phyloP scores from a whole-genome alignment of 2,888 invertebrate species.

The Diabrotica balteata region DNA sequence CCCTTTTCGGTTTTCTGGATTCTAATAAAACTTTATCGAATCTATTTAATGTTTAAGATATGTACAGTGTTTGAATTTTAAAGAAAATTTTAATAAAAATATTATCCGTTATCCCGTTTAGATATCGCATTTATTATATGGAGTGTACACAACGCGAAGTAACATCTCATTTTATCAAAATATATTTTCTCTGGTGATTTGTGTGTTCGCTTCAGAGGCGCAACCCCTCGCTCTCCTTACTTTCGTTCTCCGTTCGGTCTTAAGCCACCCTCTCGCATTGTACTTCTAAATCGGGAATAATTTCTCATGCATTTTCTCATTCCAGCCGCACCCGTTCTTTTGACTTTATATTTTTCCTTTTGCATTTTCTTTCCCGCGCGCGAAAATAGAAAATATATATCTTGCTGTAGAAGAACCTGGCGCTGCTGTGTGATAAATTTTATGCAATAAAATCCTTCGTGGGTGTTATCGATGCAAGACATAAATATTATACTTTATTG shows the following conservation, averaged over 20 bases:
- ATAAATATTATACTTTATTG: no score
- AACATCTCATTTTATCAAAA: conserved; percentile 58
- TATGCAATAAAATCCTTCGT: background rate
- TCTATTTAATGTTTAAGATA: no score
- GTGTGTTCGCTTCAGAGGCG: conserved; percentile 47
- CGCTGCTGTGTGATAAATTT: background rate
- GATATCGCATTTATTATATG: conserved; percentile 45
- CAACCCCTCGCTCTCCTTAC: conserved; percentile 46
- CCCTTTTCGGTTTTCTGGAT: no score
- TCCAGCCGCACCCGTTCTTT: conserved; percentile 27
- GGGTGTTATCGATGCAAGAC: background rate
- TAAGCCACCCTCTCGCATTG: conserved; percentile 45
- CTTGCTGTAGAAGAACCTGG: background rate
- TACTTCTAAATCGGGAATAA: conserved; percentile 56
- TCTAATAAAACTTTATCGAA: no score
- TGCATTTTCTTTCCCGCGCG: background rate
- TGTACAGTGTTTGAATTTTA: no score
- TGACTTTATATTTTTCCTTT: conserved; percentile 28
- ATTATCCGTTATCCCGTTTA: background rate
- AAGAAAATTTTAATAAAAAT: no score
- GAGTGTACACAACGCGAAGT: conserved; percentile 46
- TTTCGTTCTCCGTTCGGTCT: conserved; percentile 44
- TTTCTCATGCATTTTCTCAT: conserved; percentile 55
- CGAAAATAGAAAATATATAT: conserved; percentile 2
- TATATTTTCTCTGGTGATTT: conserved; percentile 60